Conservation (phyloP, 1,140 invertebrate species). For the Drosophila repleta region DNA sequence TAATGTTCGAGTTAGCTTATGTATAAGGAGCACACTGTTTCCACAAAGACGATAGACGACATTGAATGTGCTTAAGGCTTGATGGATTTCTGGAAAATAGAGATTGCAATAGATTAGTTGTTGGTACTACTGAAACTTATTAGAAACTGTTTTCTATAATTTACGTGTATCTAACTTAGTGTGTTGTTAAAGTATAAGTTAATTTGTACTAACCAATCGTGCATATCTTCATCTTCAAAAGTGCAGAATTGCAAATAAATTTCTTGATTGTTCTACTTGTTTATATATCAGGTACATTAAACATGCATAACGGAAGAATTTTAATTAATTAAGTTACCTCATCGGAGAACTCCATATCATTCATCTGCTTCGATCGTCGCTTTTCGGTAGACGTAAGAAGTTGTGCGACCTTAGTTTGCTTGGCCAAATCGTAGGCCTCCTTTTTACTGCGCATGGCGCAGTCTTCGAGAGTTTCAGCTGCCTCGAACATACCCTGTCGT, state of each 20-base stretch:
- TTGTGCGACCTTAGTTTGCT: conserved; percentile 93
- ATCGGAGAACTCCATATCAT: conserved; percentile 76
- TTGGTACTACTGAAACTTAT: not conserved
- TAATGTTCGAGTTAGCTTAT: conserved; percentile 69
- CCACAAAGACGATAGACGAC: conserved; percentile 47
- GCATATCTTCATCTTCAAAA: not conserved
- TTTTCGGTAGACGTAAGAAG: conserved; percentile 85
- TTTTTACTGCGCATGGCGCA: conserved; percentile 96
- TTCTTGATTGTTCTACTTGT: not conserved
- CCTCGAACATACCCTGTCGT: conserved; percentile 99
- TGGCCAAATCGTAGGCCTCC: conserved; percentile 96
- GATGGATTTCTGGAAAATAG: conserved; percentile 64
- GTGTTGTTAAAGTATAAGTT: not conserved
- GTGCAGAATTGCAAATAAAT: not conserved
- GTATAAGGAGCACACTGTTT: conserved; percentile 71
- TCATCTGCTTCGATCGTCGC: conserved; percentile 76
- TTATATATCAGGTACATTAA: not conserved
- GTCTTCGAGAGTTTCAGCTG: conserved; percentile 99
- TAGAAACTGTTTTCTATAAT: not conserved
- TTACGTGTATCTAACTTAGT: not conserved
- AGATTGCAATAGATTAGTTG: not conserved
- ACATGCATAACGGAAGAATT: not conserved
- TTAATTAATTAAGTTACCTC: conserved; percentile 52
- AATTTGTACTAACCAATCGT: conserved; percentile 6
- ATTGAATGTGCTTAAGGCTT: conserved; percentile 70